Conservation (phyloP, 1,140 invertebrate species). For the Brachionus calyciflorus region DNA sequence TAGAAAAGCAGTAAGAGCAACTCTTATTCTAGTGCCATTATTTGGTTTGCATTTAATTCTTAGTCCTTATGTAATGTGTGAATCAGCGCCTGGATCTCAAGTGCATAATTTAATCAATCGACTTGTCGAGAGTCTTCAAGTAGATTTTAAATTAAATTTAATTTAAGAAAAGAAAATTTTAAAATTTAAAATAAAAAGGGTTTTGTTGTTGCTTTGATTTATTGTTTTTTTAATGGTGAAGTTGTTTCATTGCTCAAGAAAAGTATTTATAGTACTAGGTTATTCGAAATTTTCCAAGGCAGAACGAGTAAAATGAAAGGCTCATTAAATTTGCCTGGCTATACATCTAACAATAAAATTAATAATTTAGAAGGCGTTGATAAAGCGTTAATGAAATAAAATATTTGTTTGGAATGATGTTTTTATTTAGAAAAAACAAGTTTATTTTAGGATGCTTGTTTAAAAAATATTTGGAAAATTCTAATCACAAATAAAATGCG, state of each 20-base stretch:
- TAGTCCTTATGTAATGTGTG: constrained; percentile 39
- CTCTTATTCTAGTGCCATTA: constrained; percentile 35
- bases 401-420: no score
- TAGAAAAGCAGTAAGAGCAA: constrained; percentile 36
- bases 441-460: no score
- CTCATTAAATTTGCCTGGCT: background rate
- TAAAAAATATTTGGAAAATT: no score
- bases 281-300: background rate
- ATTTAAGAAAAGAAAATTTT: background rate
- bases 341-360: no score
- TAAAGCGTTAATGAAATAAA: no score
- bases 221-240: constrained; percentile 39
- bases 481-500: no score
- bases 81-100: constrained; percentile 16
- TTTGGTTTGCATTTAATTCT: constrained; percentile 40
- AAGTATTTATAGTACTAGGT: background rate
- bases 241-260: background rate
- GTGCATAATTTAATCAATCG: constrained; percentile 22
- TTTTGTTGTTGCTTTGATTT: constrained; percentile 11
- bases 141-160: background rate
- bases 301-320: background rate
- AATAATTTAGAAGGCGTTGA: no score
- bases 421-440: no score
- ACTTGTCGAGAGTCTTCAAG: constrained; percentile 39
- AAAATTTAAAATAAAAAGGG: background rate